These are phyloP conservation scores for Dreissena rostriformis DNA, from an alignment of 1,140 invertebrate genomes.

Conservation along the genomic window DNA sequence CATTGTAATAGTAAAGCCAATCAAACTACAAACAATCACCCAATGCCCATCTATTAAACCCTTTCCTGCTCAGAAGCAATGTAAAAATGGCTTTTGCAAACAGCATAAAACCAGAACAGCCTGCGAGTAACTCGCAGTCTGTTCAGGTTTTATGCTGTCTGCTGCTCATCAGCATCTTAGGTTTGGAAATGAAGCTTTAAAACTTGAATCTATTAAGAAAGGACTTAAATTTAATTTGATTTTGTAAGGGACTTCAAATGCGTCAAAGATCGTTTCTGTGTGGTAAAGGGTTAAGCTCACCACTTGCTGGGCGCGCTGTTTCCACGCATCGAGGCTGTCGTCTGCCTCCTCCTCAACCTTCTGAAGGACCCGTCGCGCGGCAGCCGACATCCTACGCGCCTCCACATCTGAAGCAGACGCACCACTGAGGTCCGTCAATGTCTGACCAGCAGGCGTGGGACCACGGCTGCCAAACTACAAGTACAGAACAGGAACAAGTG, in stretches of 20 bases:
- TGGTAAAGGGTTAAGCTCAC: conserved; percentile 41
- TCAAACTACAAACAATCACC: no score
- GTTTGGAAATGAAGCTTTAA: no score
- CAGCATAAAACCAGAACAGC: no score
- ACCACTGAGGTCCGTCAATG: conserved; percentile 35
- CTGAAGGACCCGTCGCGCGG: conserved; percentile 72
- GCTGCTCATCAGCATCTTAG: no score
- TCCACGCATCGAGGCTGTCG: conserved; percentile 70
- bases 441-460: conserved; percentile 31
- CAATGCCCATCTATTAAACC: no score
- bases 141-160: no score
- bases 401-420: conserved; percentile 52
- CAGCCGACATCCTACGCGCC: conserved; percentile 57
- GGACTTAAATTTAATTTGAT: no score
- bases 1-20: no score
- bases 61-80: no score
- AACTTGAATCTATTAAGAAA: no score
- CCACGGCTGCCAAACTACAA: conserved; percentile 68
- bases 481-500: conserved; percentile 27
- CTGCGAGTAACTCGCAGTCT: no score
- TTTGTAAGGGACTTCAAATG: background rate
- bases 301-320: conserved; percentile 72
- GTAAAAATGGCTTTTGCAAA: no score
- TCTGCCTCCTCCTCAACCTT: conserved; percentile 63
- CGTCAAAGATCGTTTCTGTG: background rate